Percentiles rank a stretch among this genome's conserved stretches.
phyloP scores from a whole-genome alignment of 2,888 invertebrate genomes.

The Tinea semifulvella region DNA sequence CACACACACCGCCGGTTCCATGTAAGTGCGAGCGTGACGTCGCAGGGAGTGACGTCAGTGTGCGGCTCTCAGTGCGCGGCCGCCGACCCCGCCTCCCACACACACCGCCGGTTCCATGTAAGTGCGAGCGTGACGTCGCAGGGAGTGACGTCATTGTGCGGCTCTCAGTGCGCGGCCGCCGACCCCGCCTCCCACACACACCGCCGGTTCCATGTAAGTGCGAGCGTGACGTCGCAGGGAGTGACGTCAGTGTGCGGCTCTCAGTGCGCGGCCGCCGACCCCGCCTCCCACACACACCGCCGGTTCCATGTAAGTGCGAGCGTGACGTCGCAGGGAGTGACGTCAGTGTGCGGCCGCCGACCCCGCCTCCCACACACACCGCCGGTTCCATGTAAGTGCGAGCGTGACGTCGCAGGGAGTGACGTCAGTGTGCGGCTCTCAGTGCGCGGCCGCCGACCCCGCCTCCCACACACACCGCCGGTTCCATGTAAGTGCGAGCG shows the following conservation, averaged over 20 bases:
- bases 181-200: slow-evolving; percentile 71
- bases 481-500: slow-evolving; percentile 73
- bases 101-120: slow-evolving; percentile 88
- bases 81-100: slow-evolving; percentile 81
- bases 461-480: no score
- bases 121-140: slow-evolving; percentile 72
- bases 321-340: no score
- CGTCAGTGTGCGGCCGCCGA: not conserved
- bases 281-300: slow-evolving; percentile 72
- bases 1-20: slow-evolving; percentile 84
- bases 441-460: no score
- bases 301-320: slow-evolving; percentile 87
- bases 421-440: slow-evolving; percentile 71
- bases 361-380: no score
- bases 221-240: slow-evolving; percentile 70
- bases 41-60: slow-evolving; percentile 76
- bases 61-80: slow-evolving; percentile 80
- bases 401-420: no score
- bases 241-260: slow-evolving; percentile 51
- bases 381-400: no score
- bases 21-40: slow-evolving; percentile 76
- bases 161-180: slow-evolving; percentile 37
- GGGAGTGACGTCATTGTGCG: slow-evolving; percentile 47
- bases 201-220: slow-evolving; percentile 86
- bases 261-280: not conserved